Evolutionary conservation across 2,797 vertebrate species (phyloP).

Genomic region (Nyctibius grandis): DNA sequence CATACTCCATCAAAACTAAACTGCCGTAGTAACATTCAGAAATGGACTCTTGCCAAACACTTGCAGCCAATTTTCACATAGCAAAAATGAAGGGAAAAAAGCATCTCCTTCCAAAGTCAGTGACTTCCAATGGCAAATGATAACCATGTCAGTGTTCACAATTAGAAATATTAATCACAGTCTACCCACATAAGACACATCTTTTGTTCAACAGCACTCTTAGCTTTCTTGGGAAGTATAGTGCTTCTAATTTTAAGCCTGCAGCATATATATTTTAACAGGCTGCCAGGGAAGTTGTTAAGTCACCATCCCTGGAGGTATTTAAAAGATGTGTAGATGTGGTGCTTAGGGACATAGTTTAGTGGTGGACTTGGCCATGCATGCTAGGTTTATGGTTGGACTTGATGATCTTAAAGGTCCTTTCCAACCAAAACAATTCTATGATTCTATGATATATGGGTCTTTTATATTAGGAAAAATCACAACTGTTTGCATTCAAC

Average conservation of each 20-base stretch:
- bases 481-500: neutral
- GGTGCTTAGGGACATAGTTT: no score
- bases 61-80: neutral
- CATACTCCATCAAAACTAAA: neutral
- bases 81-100: neutral
- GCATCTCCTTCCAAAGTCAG: neutral
- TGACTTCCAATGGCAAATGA: neutral
- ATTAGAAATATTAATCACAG: neutral
- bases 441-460: no score
- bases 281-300: no score
- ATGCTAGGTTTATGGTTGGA: no score
- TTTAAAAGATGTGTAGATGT: no score
- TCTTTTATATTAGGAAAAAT: neutral
- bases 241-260: neutral
- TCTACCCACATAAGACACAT: neutral
- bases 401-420: no score
- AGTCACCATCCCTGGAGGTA: no score
- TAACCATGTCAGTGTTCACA: neutral
- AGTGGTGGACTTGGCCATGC: no score
- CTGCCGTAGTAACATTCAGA: neutral
- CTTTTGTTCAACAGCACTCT: neutral
- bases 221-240: neutral
- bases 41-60: neutral
- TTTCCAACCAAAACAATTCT: no score
- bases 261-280: no score